phyloP scores from a whole-genome alignment of 2,113 vertebrate species.

The Cinclus cinclus region DNA sequence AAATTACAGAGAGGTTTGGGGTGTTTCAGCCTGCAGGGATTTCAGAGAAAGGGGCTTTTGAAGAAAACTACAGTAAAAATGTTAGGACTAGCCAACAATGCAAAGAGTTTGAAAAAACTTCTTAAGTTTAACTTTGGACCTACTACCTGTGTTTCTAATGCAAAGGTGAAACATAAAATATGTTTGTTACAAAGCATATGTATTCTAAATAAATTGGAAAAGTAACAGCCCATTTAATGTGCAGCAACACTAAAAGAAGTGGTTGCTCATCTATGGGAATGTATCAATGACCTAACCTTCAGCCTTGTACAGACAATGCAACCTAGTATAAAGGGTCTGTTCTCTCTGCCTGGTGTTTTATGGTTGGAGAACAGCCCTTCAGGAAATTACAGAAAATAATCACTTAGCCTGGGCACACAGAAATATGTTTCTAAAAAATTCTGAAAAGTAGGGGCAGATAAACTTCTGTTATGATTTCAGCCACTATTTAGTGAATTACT shows the following conservation, averaged over 20 bases:
- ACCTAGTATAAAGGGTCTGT: not conserved
- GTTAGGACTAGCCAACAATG: not conserved
- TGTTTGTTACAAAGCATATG: not conserved
- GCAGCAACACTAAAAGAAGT: not conserved
- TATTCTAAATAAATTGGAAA: not conserved
- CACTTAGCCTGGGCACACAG: not conserved
- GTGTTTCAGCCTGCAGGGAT: not conserved
- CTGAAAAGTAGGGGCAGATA: not conserved
- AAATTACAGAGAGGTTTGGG: not conserved
- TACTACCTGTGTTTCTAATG: not conserved
- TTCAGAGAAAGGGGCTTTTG: not conserved
- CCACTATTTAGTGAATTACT: not conserved
- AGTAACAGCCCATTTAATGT: not conserved
- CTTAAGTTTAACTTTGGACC: not conserved
- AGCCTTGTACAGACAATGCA: not conserved
- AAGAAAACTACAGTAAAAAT: not conserved
- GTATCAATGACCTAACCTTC: not conserved
- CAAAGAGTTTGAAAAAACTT: not conserved
- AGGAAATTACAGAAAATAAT: not conserved
- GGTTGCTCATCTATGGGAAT: not conserved
- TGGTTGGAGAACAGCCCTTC: not conserved
- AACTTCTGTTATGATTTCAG: not conserved
- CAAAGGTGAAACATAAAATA: not conserved
- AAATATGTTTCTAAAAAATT: conserved; percentile 13
- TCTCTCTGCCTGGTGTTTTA: conserved; percentile 32